Percentiles rank a stretch among this genome's conserved stretches.
phyloP scores from a whole-genome alignment of 2,888 invertebrate genomes.

The Metallyticus violacea region DNA sequence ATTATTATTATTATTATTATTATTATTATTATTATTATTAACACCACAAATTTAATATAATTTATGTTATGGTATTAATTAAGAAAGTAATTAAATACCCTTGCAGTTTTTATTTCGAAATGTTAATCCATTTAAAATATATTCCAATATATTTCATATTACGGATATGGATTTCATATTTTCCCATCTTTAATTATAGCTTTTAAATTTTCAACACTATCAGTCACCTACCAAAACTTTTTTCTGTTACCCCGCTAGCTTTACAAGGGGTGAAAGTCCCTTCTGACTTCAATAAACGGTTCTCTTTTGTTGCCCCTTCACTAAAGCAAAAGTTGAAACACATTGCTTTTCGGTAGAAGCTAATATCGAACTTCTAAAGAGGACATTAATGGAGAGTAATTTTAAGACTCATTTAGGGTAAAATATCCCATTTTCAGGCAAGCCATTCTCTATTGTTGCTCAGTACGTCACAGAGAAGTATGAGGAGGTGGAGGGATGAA shows the following conservation, averaged over 20 bases:
- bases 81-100: no score
- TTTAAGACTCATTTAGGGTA: slow-evolving; percentile 18
- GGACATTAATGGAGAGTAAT: slow-evolving; percentile 15
- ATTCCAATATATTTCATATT: no score
- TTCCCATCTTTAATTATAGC: no score
- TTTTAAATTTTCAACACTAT: no score
- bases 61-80: no score
- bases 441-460: slow-evolving; percentile 2
- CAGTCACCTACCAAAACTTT: not conserved
- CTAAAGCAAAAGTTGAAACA: not conserved
- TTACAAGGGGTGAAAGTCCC: not conserved
- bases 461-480: not conserved
- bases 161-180: no score
- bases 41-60: no score
- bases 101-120: no score
- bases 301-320: not conserved
- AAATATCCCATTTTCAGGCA: slow-evolving; percentile 4
- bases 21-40: no score
- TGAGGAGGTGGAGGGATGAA: not conserved
- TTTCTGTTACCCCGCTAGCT: not conserved
- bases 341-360: not conserved
- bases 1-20: no score
- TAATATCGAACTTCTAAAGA: not conserved
- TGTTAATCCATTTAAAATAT: no score
- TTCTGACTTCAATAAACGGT: no score